Conservation (phyloP, 2,888 invertebrate species). For the Torymus texanus region DNA sequence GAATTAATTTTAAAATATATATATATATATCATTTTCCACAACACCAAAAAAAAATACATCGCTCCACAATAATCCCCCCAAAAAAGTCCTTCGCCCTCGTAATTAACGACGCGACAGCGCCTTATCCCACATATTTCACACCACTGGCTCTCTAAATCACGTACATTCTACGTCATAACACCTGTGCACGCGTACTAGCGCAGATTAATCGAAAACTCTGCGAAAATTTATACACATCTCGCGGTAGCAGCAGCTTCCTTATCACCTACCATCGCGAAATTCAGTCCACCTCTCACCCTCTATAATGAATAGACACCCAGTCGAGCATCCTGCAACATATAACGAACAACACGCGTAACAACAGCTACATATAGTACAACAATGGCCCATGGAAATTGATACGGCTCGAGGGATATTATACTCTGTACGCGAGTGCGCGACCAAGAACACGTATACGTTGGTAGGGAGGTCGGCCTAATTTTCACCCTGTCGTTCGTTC, state of each 20-base stretch:
- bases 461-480: too few relatives aligned
- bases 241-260: background rate
- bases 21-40: too few relatives aligned
- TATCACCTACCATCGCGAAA: conserved; percentile 4
- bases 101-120: too few relatives aligned
- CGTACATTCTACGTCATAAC: too few relatives aligned
- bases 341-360: background rate
- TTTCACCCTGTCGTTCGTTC: conserved; percentile 8
- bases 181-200: too few relatives aligned
- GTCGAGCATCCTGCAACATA: too few relatives aligned
- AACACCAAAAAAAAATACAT: too few relatives aligned
- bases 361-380: conserved; percentile 14
- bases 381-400: conserved; percentile 63
- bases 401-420: conserved; percentile 65
- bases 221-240: conserved; percentile 27
- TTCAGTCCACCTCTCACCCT: background rate
- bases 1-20: too few relatives aligned
- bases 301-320: conserved; percentile 17
- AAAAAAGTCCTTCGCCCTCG: too few relatives aligned
- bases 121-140: background rate
- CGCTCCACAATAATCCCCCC: too few relatives aligned
- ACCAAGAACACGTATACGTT: too few relatives aligned
- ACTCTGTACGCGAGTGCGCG: conserved; percentile 54
- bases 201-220: conserved; percentile 30
- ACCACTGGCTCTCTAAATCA: background rate